Conservation (phyloP, 2,113 vertebrate genomes). For the Lasiurus borealis region DNA sequence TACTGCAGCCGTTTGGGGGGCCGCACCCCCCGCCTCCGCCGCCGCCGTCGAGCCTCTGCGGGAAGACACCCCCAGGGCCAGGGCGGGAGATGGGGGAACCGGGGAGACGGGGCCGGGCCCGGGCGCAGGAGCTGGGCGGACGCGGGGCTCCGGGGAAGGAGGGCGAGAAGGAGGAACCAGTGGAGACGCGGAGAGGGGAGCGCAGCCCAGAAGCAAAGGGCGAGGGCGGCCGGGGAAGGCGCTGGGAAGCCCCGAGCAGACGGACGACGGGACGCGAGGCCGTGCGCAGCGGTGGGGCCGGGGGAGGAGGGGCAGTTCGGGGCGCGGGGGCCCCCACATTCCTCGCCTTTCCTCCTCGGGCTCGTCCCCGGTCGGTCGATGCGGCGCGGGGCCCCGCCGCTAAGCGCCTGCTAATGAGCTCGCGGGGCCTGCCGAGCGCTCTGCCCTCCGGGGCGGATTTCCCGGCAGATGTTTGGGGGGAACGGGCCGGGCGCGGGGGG, state of each 20-base stretch:
- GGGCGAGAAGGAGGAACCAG: not conserved
- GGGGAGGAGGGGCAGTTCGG: not conserved
- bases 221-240: fast-evolving
- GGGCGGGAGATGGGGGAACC: not conserved
- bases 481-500: slow-evolving; percentile 25
- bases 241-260: not conserved
- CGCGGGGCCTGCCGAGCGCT: slow-evolving; percentile 79
- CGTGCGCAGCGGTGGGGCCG: not conserved
- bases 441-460: slow-evolving; percentile 90
- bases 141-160: not conserved
- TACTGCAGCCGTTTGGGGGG: too few relatives aligned
- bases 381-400: slow-evolving; percentile 82
- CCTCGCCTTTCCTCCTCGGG: slow-evolving; percentile 54
- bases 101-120: not conserved
- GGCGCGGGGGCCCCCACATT: slow-evolving; percentile 53
- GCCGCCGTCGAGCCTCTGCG: slow-evolving; percentile 23
- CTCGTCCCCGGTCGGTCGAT: slow-evolving; percentile 73
- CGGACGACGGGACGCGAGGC: not conserved
- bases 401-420: slow-evolving; percentile 92
- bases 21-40: too few relatives aligned
- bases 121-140: not conserved
- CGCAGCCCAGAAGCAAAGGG: not conserved
- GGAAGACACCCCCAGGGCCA: not conserved
- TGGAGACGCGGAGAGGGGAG: fast-evolving
- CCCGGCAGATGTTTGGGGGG: slow-evolving; percentile 89